A percentile compares a stretch with the other conserved stretches of the same genome.
Evolutionary conservation across 2,888 invertebrate genomes (phyloP).

Genomic region (Plutella xylostella): DNA sequence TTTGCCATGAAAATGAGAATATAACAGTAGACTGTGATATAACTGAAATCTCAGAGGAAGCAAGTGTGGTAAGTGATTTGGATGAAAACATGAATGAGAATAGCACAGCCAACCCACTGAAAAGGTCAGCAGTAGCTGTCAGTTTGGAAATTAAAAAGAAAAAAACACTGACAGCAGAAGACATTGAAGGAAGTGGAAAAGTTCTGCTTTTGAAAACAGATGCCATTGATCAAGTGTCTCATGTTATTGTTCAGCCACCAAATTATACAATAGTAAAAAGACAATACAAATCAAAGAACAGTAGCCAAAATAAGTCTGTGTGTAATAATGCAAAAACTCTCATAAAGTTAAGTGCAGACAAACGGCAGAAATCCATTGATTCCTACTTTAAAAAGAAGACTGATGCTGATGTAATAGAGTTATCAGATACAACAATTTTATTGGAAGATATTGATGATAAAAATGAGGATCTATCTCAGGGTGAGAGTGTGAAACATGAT

Average conservation of each 20-base stretch:
- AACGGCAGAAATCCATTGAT: constrained; percentile 39
- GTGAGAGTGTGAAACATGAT: constrained; percentile 27
- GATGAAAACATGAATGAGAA: constrained; percentile 31
- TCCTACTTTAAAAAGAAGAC: neutral
- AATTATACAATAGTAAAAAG: constrained; percentile 58
- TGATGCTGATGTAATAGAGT: neutral
- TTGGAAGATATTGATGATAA: too few relatives aligned
- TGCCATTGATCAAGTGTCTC: constrained; percentile 52
- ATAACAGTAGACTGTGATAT: constrained; percentile 40
- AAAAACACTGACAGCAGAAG: constrained; percentile 32
- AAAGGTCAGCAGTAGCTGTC: constrained; percentile 38
- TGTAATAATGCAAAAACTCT: too few relatives aligned
- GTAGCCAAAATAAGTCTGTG: constrained; percentile 29
- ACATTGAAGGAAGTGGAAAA: constrained; percentile 39
- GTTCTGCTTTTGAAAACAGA: constrained; percentile 64
- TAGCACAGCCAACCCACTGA: constrained; percentile 23
- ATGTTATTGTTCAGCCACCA: constrained; percentile 61
- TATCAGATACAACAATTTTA: neutral
- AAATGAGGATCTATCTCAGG: neutral
- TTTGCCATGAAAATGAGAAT: constrained; percentile 27
- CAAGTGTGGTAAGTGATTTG: constrained; percentile 20
- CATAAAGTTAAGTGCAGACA: too few relatives aligned
- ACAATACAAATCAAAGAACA: constrained; percentile 36
- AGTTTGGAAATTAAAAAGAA: constrained; percentile 57
- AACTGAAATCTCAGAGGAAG: constrained; percentile 28